phyloP scores from a whole-genome alignment of 2,113 vertebrate species.

The Phasianus colchicus region DNA sequence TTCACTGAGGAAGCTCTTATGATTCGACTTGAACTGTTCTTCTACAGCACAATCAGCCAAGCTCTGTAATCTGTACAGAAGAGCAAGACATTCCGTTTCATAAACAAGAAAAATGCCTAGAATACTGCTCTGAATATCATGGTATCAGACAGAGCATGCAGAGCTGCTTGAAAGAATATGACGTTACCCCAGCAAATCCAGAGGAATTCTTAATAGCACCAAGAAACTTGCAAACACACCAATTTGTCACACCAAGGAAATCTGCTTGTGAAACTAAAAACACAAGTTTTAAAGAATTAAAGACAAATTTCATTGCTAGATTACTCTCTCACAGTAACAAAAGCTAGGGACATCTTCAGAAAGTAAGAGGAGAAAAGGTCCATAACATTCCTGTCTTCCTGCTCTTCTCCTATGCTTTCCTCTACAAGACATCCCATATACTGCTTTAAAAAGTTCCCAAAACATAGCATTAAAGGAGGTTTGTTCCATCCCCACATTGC shows the following conservation, averaged over 20 bases:
- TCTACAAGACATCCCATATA: background rate
- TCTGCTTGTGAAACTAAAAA: background rate
- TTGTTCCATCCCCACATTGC: background rate
- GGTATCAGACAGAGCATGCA: background rate
- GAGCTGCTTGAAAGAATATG: background rate
- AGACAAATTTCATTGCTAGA: background rate
- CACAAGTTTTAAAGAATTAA: background rate
- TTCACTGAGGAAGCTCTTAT: slow-evolving; percentile 10
- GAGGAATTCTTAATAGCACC: slow-evolving; percentile 3
- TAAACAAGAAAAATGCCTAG: background rate
- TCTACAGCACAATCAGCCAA: background rate
- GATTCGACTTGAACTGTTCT: background rate
- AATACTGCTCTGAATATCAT: background rate
- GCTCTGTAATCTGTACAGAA: background rate
- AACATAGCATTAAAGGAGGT: background rate
- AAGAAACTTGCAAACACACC: background rate
- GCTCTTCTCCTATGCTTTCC: background rate
- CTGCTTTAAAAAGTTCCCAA: background rate
- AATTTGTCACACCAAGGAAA: background rate
- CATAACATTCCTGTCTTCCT: background rate
- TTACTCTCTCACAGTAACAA: background rate
- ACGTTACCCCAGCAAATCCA: slow-evolving; percentile 10
- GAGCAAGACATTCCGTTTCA: slow-evolving; percentile 1
- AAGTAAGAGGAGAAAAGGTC: background rate
- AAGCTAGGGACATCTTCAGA: background rate